Evolutionary conservation across 2,888 invertebrate genomes (phyloP).

Genomic region (Sclerodermus sp.): DNA sequence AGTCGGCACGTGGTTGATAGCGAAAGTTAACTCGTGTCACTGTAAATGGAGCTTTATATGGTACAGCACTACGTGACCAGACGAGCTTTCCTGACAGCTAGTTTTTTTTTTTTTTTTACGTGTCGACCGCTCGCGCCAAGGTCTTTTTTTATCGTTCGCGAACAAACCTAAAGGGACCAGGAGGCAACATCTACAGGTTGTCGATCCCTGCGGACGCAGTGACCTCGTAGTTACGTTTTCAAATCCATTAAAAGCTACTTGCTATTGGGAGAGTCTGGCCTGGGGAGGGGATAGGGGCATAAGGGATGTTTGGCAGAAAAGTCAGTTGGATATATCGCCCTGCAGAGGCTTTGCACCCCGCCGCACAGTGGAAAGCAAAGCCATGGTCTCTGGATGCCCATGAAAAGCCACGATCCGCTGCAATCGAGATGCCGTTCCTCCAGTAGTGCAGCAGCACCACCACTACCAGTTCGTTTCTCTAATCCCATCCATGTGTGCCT

Average conservation of each 20-base stretch:
- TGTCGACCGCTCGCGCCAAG: background rate
- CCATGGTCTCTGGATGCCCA: background rate
- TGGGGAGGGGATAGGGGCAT: background rate
- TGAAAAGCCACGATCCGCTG: slow-evolving; percentile 1
- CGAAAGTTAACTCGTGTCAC: too few relatives aligned
- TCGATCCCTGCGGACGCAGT: slow-evolving; percentile 34
- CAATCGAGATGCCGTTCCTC: too few relatives aligned
- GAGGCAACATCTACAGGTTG: slow-evolving; percentile 43
- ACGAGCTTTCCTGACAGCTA: slow-evolving; percentile 1
- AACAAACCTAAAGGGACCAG: slow-evolving; percentile 17
- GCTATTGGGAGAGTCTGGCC: background rate
- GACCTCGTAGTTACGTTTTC: slow-evolving; percentile 12
- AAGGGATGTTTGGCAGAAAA: slow-evolving; percentile 13
- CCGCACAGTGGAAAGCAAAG: background rate
- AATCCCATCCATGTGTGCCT: too few relatives aligned
- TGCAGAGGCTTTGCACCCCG: slow-evolving; percentile 1
- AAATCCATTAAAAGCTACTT: slow-evolving; percentile 25
- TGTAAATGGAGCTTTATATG: too few relatives aligned
- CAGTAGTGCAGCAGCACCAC: too few relatives aligned
- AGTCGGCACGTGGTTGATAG: too few relatives aligned
- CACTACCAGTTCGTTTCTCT: too few relatives aligned
- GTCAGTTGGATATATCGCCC: slow-evolving; percentile 10
- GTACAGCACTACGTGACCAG: background rate
- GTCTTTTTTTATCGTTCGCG: slow-evolving; percentile 14
- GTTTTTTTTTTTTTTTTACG: background rate